These are phyloP conservation scores for Helicolenus hilgendorfi DNA, from an alignment of 2,797 vertebrate genomes.

Conservation along the genomic window DNA sequence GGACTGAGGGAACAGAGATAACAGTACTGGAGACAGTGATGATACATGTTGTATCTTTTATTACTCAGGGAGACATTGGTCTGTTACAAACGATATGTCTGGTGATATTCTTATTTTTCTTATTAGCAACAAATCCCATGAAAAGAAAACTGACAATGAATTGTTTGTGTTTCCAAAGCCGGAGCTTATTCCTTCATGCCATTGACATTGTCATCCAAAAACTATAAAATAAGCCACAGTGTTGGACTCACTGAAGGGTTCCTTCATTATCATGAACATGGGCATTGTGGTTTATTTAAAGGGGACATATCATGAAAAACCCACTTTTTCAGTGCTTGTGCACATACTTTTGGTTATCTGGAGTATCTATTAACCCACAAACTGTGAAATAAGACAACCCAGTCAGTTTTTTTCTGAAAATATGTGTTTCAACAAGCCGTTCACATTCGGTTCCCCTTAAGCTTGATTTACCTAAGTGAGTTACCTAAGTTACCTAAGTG, in stretches of 20 bases:
- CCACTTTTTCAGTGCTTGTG: too few species aligned
- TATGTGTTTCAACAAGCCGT: too few species aligned
- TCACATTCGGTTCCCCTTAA: too few species aligned
- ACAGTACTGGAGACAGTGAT: background rate
- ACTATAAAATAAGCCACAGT: background rate
- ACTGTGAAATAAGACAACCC: too few species aligned
- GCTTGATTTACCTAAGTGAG: too few species aligned
- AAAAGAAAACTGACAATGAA: background rate
- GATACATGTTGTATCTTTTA: background rate
- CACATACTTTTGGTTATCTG: too few species aligned
- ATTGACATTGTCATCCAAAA: background rate
- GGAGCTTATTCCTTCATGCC: background rate
- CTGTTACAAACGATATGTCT: background rate
- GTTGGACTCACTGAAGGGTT: background rate
- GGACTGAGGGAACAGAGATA: constrained; percentile 28
- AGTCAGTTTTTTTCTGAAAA: too few species aligned
- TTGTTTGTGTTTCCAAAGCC: background rate
- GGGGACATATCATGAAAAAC: background rate
- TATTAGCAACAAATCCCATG: background rate
- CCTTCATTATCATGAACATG: background rate
- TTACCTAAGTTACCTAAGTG: too few species aligned
- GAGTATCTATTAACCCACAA: background rate
- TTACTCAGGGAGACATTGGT: too few species aligned
- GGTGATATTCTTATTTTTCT: background rate
- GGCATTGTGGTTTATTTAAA: background rate